These are phyloP conservation scores for Hipparchia semele DNA, from an alignment of 2,888 invertebrate species.

Conservation along the genomic window DNA sequence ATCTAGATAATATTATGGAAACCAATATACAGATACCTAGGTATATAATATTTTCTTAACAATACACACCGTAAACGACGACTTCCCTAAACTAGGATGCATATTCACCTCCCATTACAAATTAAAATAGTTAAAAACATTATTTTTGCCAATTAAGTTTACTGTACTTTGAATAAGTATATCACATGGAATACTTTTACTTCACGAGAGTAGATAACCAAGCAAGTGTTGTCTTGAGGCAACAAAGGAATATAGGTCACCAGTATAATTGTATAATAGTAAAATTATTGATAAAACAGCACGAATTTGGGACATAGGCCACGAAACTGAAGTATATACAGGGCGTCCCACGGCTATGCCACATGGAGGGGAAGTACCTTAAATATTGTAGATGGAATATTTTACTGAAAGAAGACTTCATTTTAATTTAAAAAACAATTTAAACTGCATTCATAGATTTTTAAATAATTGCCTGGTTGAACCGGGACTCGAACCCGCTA, in stretches of 20 bases:
- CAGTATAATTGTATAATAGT: constrained; percentile 8
- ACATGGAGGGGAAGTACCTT: too few relatives aligned
- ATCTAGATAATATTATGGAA: too few relatives aligned
- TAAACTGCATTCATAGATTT: too few relatives aligned
- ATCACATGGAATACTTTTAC: background rate
- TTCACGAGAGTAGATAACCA: background rate
- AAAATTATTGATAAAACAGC: constrained; percentile 33
- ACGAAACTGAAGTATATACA: background rate
- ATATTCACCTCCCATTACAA: constrained; percentile 14
- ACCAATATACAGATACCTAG: background rate
- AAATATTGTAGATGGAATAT: too few relatives aligned
- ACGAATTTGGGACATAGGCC: constrained; percentile 2
- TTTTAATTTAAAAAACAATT: too few relatives aligned
- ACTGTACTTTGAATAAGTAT: background rate
- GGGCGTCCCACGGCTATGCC: too few relatives aligned
- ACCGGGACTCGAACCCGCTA: too few relatives aligned
- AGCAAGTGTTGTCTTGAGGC: background rate
- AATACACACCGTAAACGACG: background rate
- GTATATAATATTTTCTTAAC: background rate
- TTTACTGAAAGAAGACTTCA: too few relatives aligned
- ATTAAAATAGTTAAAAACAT: background rate
- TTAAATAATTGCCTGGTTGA: too few relatives aligned
- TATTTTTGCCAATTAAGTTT: background rate
- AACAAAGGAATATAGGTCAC: constrained; percentile 27
- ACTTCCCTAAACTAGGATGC: background rate